Percentiles rank a stretch among this genome's conserved stretches.
phyloP scores from a whole-genome alignment of 2,888 invertebrate species.

The Sinentomon sp. region DNA sequence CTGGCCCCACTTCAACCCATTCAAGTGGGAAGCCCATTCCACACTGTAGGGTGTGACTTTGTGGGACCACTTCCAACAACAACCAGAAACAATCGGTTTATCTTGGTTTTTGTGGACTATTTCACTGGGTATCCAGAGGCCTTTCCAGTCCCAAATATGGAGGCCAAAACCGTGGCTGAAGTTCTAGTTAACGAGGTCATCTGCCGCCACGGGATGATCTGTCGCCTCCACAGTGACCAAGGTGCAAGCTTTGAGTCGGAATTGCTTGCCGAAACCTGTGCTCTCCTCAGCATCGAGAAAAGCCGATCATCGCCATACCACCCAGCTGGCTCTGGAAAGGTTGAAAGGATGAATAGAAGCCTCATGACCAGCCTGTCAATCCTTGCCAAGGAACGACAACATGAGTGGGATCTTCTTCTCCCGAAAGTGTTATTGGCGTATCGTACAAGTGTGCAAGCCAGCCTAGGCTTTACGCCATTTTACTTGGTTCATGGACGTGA shows the following conservation, averaged over 20 bases:
- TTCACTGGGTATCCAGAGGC: conserved; percentile 11
- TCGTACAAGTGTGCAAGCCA: too few relatives aligned
- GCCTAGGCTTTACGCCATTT: too few relatives aligned
- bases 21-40: conserved; percentile 11
- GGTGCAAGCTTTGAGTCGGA: conserved; percentile 12
- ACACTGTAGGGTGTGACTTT: conserved; percentile 11
- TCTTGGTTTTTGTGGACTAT: too few relatives aligned
- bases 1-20: not conserved
- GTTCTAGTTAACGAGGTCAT: conserved; percentile 11
- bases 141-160: conserved; percentile 13
- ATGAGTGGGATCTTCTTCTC: too few relatives aligned
- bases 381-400: too few relatives aligned
- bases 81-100: conserved; percentile 7
- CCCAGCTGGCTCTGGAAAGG: too few relatives aligned
- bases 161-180: conserved; percentile 13
- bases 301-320: too few relatives aligned
- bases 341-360: too few relatives aligned
- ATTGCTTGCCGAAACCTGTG: conserved; percentile 9
- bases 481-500: too few relatives aligned
- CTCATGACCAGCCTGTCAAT: too few relatives aligned
- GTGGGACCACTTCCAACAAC: conserved; percentile 11
- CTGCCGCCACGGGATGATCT: conserved; percentile 11
- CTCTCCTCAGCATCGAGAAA: too few relatives aligned
- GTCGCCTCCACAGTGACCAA: conserved; percentile 13
- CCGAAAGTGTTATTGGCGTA: too few relatives aligned